Conservation (phyloP, 2,888 invertebrate species). For the Lasioglossum villosulum region DNA sequence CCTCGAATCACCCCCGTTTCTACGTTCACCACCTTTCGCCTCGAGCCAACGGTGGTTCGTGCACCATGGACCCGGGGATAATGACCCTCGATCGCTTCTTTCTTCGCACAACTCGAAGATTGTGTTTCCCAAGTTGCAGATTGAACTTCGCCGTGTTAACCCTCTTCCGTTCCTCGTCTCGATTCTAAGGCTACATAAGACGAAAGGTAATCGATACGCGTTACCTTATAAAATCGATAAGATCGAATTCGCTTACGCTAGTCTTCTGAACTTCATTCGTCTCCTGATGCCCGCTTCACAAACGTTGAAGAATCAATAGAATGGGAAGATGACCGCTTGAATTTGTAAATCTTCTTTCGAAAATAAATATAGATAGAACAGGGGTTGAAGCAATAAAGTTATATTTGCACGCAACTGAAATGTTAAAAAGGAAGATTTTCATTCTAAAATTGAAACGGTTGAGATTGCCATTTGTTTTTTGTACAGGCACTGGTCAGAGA, state of each 20-base stretch:
- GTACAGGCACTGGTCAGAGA: not conserved
- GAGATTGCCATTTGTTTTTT: too few relatives aligned
- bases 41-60: not conserved
- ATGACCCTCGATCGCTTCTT: conserved; percentile 5
- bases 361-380: too few relatives aligned
- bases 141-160: not conserved
- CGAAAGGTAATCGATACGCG: not conserved
- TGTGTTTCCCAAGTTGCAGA: not conserved
- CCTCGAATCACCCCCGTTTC: conserved; percentile 31
- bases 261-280: not conserved
- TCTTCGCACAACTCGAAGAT: not conserved
- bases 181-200: not conserved
- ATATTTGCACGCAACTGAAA: not conserved
- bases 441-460: not conserved
- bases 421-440: not conserved
- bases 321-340: too few relatives aligned
- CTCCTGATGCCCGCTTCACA: too few relatives aligned
- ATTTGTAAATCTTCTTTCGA: too few relatives aligned
- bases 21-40: not conserved
- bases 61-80: not conserved
- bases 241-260: not conserved
- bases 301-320: too few relatives aligned
- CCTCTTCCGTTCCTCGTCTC: not conserved
- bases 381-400: too few relatives aligned
- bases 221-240: not conserved